Conservation (phyloP, 2,113 vertebrate genomes). For the Sula dactylatra region DNA sequence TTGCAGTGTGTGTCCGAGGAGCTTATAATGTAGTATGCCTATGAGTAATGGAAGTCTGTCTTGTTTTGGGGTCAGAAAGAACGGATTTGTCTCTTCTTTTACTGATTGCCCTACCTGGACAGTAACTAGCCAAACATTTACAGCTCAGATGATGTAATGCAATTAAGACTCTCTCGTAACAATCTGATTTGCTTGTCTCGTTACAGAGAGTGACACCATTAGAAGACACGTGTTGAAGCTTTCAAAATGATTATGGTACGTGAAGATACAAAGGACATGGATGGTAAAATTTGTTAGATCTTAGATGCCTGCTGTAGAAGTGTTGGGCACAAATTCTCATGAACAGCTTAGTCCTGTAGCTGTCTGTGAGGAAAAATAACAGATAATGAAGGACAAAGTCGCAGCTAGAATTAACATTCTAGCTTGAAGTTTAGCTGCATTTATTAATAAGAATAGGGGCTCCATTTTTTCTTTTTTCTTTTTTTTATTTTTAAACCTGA, state of each 20-base stretch:
- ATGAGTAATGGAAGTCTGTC: neutral
- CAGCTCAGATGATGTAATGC: conserved; percentile 10
- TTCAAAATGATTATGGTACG: conserved; percentile 37
- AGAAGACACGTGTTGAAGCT: conserved; percentile 55
- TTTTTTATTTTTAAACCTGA: neutral
- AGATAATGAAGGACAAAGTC: neutral
- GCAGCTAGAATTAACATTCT: neutral
- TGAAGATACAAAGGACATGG: conserved; percentile 6
- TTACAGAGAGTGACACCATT: conserved; percentile 48
- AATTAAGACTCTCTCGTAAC: conserved; percentile 23
- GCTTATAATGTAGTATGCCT: neutral
- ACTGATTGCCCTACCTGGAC: conserved; percentile 29
- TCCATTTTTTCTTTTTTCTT: neutral
- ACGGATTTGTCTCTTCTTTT: neutral
- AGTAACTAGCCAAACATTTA: conserved; percentile 28
- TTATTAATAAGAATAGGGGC: neutral
- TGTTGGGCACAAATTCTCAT: neutral
- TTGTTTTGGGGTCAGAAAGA: conserved; percentile 41
- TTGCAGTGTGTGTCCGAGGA: neutral
- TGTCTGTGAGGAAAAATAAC: neutral
- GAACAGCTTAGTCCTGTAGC: neutral
- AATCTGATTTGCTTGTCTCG: conserved; percentile 36
- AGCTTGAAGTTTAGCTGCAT: neutral
- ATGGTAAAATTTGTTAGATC: neutral
- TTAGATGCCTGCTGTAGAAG: neutral